Conservation (phyloP, 2,888 invertebrate species). For the Amphipyra tragopoginis region DNA sequence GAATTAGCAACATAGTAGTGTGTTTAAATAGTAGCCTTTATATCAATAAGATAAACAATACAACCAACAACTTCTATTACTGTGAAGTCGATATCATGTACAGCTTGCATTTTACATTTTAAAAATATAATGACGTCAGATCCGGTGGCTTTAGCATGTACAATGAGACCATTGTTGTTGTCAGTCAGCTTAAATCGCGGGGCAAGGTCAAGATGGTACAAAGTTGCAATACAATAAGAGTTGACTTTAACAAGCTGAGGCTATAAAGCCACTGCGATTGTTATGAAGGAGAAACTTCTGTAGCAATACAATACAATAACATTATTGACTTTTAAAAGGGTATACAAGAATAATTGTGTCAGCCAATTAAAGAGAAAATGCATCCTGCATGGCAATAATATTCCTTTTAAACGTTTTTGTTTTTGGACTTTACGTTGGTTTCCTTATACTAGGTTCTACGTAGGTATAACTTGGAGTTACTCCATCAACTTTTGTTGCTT, state of each 20-base stretch:
- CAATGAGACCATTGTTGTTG: slow-evolving; percentile 39
- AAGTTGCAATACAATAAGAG: slow-evolving; percentile 13
- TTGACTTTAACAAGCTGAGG: neutral
- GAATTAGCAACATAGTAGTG: too few species aligned
- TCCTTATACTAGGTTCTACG: neutral
- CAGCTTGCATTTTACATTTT: slow-evolving; percentile 5
- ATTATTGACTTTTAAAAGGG: neutral
- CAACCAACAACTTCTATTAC: too few species aligned
- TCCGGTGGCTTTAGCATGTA: slow-evolving; percentile 31
- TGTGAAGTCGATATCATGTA: too few species aligned
- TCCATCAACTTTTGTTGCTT: too few species aligned
- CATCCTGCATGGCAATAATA: neutral
- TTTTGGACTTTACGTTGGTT: neutral
- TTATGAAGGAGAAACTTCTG: neutral
- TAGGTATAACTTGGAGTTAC: too few species aligned
- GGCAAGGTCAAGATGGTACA: slow-evolving; percentile 24
- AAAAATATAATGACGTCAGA: slow-evolving; percentile 33
- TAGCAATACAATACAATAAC: slow-evolving; percentile 3
- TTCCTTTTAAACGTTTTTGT: neutral
- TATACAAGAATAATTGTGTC: neutral
- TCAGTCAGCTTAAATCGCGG: slow-evolving; percentile 9
- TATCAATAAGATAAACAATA: too few species aligned
- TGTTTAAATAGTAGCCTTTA: too few species aligned
- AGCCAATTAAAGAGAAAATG: neutral
- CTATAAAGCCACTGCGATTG: neutral